Evolutionary conservation across 1,140 invertebrate species (phyloP).

Genomic region (Lethrus apterus): DNA sequence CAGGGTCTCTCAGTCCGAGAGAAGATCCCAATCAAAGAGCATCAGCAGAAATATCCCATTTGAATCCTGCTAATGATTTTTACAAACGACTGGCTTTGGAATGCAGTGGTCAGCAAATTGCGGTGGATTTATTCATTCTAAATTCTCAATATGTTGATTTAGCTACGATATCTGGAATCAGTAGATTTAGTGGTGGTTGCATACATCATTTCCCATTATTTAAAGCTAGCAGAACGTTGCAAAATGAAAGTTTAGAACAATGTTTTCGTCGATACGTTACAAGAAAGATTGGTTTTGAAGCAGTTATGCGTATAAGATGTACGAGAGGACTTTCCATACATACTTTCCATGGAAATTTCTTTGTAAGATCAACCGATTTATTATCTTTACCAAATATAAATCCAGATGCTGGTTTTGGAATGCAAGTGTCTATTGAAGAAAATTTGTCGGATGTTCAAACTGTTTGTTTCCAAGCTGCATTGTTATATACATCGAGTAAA

Average conservation of each 20-base stretch:
- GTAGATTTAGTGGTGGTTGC: conserved; percentile 92
- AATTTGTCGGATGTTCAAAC: conserved; percentile 76
- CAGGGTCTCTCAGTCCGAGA: conserved; percentile 74
- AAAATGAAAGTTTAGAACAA: conserved; percentile 67
- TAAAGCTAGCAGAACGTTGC: conserved; percentile 61
- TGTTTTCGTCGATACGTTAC: conserved; percentile 80
- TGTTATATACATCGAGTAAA: conserved; percentile 97
- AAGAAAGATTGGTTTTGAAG: conserved; percentile 97
- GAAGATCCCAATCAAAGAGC: conserved; percentile 82
- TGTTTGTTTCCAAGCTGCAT: conserved; percentile 95
- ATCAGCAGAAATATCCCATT: conserved; percentile 68
- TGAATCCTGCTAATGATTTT: conserved; percentile 95
- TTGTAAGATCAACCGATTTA: conserved; percentile 95
- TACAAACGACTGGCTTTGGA: conserved; percentile 96
- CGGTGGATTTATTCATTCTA: conserved; percentile 91
- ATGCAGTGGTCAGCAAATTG: conserved; percentile 92
- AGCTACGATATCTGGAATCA: conserved; percentile 85
- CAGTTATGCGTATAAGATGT: conserved; percentile 95
- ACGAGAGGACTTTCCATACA: conserved; percentile 89
- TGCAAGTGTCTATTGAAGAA: conserved; percentile 95
- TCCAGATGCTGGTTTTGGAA: conserved; percentile 95
- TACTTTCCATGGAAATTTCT: conserved; percentile 99
- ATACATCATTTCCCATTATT: conserved; percentile 91
- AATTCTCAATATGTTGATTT: conserved; percentile 92
- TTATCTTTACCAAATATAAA: conserved; percentile 95